Base-by-base conservation (phyloP, 2,113 vertebrate genomes). In the Scortum barcoo region DNA sequence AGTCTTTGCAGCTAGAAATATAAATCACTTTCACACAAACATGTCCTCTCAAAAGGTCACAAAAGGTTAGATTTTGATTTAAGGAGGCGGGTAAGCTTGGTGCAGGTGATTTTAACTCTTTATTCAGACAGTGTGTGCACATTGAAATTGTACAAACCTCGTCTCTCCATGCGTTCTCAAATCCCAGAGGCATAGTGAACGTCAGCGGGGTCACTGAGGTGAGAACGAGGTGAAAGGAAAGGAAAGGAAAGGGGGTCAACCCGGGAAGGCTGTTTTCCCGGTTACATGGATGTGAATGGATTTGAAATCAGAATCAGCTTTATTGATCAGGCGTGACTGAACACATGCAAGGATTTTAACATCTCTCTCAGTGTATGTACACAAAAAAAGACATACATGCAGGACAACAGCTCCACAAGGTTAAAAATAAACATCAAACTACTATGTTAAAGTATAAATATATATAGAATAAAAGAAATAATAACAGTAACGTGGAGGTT, bases 171-270 rank as follows among this genome's bases (percentile, higher is more conserved):
- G 80, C 28, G 67, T 78, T 26, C 36, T 76, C 26, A 38, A 68
- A 20, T 70, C 51, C 51, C 50, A 13, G 58, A 38, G 61, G 24
- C 40, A 30, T 70, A 61, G 51, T 75, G 73, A 75, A 78, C 67
- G 76, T 58, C 33, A 50, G 26, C 7, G 28, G 42, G 80, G 75
- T 83, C 58, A 19, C 26, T 33, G 57, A 82, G 42, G 80, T 62
- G 48, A 56, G 48, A 42, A 19, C n/a, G 7, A 67, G 36, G 51
- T 30, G 42, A 17, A 65, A n/a, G n/a, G n/a, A n/a, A n/a, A n/a
- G n/a, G n/a, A n/a, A n/a, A n/a, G n/a, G n/a, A n/a, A 38, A 58
- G 78, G 73, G 79, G 76, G 80, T 84, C 67, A 70, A 11, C 40
- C 22, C 53, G 13, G 42, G n/a, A 69, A 51, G 54, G 77, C 57